A percentile compares a stretch with the other conserved stretches of the same genome.
These are phyloP conservation scores for Valencia hispanica DNA, from an alignment of 2,797 vertebrate genomes.

Conservation along the genomic window DNA sequence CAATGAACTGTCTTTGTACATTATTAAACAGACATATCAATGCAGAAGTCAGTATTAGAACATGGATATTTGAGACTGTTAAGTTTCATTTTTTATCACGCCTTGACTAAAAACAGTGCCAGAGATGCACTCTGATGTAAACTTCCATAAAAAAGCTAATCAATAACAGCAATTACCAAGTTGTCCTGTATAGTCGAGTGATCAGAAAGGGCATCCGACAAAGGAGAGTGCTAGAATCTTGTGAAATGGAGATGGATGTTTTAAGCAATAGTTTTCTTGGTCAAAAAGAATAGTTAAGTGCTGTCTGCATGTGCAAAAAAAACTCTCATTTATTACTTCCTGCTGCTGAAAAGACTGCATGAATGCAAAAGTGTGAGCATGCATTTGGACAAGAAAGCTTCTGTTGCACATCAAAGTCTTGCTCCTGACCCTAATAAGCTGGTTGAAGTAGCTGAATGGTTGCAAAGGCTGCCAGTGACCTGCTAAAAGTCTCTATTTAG, in stretches of 20 bases:
- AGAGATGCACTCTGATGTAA: too few relatives aligned
- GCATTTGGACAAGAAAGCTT: slow-evolving; percentile 25
- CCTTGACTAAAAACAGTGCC: too few relatives aligned
- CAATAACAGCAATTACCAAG: slow-evolving; percentile 3
- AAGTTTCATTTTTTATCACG: background rate
- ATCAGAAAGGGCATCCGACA: too few relatives aligned
- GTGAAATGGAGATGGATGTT: background rate
- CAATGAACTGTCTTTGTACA: slow-evolving; percentile 13
- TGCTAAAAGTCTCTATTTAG: slow-evolving; percentile 51
- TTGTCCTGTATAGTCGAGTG: too few relatives aligned
- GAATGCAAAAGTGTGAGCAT: slow-evolving; percentile 8
- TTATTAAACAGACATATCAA: background rate
- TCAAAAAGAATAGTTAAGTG: slow-evolving; percentile 45
- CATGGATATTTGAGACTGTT: background rate
- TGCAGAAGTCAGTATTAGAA: background rate
- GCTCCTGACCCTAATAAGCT: slow-evolving; percentile 45
- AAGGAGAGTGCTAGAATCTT: too few relatives aligned
- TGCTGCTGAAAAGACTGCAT: slow-evolving; percentile 50
- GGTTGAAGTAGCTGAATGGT: slow-evolving; percentile 43
- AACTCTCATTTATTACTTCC: slow-evolving; percentile 46
- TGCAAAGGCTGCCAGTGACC: slow-evolving; percentile 27
- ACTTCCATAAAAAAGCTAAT: background rate
- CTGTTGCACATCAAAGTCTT: slow-evolving; percentile 59
- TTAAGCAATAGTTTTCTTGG: slow-evolving; percentile 46
- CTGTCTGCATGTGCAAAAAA: slow-evolving; percentile 35